Evolutionary conservation across 1,140 invertebrate genomes (phyloP).

Genomic region (Nomia melanderi): DNA sequence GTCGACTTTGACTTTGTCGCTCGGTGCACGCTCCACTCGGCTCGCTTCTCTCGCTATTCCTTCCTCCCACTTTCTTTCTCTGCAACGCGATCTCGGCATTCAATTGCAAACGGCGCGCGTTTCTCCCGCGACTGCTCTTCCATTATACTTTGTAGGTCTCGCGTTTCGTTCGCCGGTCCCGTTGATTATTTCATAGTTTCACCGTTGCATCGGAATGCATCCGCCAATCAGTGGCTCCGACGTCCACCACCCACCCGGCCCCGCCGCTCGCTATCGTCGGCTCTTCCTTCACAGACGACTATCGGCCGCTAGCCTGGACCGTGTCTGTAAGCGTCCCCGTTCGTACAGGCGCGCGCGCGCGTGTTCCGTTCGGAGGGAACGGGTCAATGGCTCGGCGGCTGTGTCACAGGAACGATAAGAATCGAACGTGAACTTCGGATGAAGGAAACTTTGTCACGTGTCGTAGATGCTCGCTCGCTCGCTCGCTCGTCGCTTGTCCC

Average conservation of each 20-base stretch:
- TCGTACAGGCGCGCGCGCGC: background rate
- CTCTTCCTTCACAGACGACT: constrained; percentile 13
- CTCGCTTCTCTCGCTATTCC: background rate
- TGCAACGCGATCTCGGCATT: background rate
- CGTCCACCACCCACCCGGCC: constrained; percentile 25
- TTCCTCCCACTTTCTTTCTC: background rate
- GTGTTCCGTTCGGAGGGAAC: constrained; percentile 2
- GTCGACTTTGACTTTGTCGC: background rate
- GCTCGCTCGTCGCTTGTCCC: background rate
- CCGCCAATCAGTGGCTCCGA: background rate
- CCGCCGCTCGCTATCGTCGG: constrained; percentile 12
- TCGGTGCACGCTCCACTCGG: background rate
- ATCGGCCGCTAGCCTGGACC: background rate
- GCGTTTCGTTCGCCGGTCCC: background rate
- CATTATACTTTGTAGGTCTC: background rate
- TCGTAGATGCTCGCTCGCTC: constrained; percentile 9
- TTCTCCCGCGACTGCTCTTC: background rate
- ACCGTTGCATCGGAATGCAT: constrained; percentile 8
- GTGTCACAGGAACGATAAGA: constrained; percentile 45
- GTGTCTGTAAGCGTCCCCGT: background rate
- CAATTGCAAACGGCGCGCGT: background rate
- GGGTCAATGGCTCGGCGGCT: constrained; percentile 49
- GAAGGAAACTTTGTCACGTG: constrained; percentile 29
- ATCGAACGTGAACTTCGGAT: constrained; percentile 47
- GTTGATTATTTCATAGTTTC: constrained; percentile 43